A percentile compares a stretch with the other conserved stretches of the same genome.
Conservation (phyloP, 2,113 vertebrate genomes). For the Proterorhinus semilunaris region DNA sequence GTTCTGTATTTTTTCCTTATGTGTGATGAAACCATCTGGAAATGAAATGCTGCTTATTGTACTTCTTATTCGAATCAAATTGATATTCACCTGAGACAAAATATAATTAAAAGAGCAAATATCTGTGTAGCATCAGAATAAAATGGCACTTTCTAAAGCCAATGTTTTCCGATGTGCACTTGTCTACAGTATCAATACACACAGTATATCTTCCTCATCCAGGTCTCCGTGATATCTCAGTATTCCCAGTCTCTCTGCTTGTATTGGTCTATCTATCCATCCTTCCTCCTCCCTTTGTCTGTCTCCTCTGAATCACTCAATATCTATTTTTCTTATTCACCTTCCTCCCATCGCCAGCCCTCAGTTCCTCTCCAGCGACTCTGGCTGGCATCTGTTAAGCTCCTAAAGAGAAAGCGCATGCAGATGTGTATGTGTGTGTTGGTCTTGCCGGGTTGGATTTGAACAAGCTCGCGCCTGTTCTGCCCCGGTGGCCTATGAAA, state of each 20-base stretch:
- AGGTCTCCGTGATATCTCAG: constrained; percentile 58
- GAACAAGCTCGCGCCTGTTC: constrained; percentile 85
- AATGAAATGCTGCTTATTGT: no score
- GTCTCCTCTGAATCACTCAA: constrained; percentile 41
- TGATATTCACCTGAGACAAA: constrained; percentile 65
- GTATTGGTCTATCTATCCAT: constrained; percentile 37
- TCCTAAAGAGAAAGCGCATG: constrained; percentile 75
- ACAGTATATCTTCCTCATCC: constrained; percentile 39
- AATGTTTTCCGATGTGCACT: neutral
- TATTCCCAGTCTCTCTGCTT: constrained; percentile 32
- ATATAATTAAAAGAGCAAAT: constrained; percentile 21
- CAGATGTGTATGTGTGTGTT: constrained; percentile 47
- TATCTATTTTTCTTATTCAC: constrained; percentile 32
- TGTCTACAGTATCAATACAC: constrained; percentile 17
- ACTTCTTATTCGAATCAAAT: no score
- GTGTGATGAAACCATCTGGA: no score
- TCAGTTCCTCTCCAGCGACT: constrained; percentile 59
- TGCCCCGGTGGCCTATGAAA: constrained; percentile 87
- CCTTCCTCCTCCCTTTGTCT: constrained; percentile 42
- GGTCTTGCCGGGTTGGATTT: constrained; percentile 84
- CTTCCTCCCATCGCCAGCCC: constrained; percentile 49
- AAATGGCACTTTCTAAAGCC: neutral
- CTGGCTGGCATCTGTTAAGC: constrained; percentile 83
- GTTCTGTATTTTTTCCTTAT: no score
- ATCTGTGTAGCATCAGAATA: neutral